These are phyloP conservation scores for Pterostichus niger DNA, from an alignment of 2,888 invertebrate genomes.

Conservation along the genomic window DNA sequence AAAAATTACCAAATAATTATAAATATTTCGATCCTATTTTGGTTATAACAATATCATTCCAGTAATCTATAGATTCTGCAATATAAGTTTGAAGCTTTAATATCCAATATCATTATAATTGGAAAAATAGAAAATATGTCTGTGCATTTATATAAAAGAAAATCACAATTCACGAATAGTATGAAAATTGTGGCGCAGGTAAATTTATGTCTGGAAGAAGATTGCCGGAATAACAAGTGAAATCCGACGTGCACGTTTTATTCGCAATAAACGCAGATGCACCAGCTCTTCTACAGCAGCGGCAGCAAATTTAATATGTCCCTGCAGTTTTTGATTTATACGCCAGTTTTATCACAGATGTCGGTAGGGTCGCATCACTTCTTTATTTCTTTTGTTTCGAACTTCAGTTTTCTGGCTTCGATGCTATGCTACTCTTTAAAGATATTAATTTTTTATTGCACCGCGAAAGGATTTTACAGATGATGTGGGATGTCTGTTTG, in stretches of 20 bases:
- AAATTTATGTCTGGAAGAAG: conserved; percentile 28
- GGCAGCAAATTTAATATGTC: conserved; percentile 30
- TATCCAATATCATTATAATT: neutral
- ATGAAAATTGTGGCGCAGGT: conserved; percentile 29
- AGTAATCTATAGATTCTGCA: too few relatives aligned
- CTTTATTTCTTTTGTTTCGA: conserved; percentile 31
- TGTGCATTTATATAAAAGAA: neutral
- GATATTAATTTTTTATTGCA: conserved; percentile 45
- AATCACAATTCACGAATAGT: conserved; percentile 11
- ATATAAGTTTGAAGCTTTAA: neutral
- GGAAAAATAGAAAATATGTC: neutral
- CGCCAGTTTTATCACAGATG: conserved; percentile 40
- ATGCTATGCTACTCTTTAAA: conserved; percentile 3
- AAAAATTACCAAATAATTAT: too few relatives aligned
- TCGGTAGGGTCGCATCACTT: conserved; percentile 24
- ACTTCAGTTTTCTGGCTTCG: neutral
- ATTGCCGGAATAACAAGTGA: conserved; percentile 46
- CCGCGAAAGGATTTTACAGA: conserved; percentile 27
- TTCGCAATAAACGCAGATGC: conserved; percentile 48
- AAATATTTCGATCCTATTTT: too few relatives aligned
- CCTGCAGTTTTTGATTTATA: conserved; percentile 43
- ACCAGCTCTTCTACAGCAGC: neutral
- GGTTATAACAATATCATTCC: too few relatives aligned
- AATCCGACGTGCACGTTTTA: conserved; percentile 42
- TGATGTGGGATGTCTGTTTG: neutral